Base-by-base conservation (phyloP, 2,888 invertebrate genomes). In the Clostera curtula region DNA sequence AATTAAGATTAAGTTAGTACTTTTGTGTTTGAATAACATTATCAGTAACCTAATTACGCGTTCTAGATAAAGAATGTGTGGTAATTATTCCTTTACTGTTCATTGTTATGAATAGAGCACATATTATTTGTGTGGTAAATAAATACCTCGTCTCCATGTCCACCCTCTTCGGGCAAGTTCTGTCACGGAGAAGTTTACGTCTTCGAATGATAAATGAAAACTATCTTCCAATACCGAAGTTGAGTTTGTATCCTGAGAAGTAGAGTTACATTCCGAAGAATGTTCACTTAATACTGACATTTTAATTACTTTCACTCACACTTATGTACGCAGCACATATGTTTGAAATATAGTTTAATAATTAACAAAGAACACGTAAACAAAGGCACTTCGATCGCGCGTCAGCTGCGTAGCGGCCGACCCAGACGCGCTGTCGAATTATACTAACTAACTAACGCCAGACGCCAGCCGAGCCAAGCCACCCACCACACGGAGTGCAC, bases 101-200 rank as follows among this genome's bases (percentile, higher is more conserved):
- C n/a, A n/a, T n/a, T n/a, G n/a, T n/a, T n/a, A n/a, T n/a, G n/a
- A n/a, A n/a, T n/a, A n/a, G n/a, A n/a, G n/a, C n/a, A n/a, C n/a
- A n/a, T 8, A 10, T 5, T 8, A 2, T 19, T 19, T n/a, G 19
- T 8, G 9, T 19, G 19, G 19, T 18, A 9, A n/a, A n/a, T n/a
- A n/a, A n/a, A n/a, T n/a, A n/a, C n/a, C n/a, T n/a, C n/a, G n/a
- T n/a, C n/a, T n/a, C n/a, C n/a, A n/a, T n/a, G n/a, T n/a, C n/a
- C n/a, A n/a, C n/a, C n/a, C n/a, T n/a, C n/a, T n/a, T n/a, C n/a
- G n/a, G n/a, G n/a, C n/a, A n/a, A n/a, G n/a, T n/a, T n/a, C n/a
- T n/a, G n/a, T n/a, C 5, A 91, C 90, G 11, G 82, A 82, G 61
- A 90, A 91, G 23, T 85, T 86, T 33, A 93, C 67, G 52, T 90